phyloP scores from a whole-genome alignment of 2,888 invertebrate species.

The Troglohyphantes excavatus region DNA sequence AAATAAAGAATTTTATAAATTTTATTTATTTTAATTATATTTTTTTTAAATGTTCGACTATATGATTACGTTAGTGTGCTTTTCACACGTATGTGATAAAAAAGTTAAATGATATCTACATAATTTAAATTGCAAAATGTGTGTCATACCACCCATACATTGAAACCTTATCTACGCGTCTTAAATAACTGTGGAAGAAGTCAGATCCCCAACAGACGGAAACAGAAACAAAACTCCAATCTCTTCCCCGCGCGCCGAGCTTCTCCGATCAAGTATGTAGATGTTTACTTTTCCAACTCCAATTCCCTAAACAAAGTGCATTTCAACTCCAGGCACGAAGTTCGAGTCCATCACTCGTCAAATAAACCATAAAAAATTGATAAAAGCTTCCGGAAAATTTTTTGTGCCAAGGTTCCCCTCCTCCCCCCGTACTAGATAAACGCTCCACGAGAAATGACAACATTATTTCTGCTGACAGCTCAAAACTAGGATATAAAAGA shows the following conservation, averaged over 20 bases:
- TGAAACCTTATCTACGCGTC: too few species aligned
- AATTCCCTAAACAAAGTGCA: conserved; percentile 45
- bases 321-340: conserved; percentile 29
- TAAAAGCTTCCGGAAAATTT: conserved; percentile 38
- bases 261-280: conserved; percentile 5
- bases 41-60: too few species aligned
- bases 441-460: conserved; percentile 66
- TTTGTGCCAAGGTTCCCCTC: conserved; percentile 32
- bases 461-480: conserved; percentile 72
- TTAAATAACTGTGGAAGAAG: too few species aligned
- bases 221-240: not conserved
- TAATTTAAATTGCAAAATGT: too few species aligned
- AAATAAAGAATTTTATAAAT: too few species aligned
- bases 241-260: not conserved
- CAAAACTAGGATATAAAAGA: conserved; percentile 65
- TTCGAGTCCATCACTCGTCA: conserved; percentile 1
- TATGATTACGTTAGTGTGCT: too few species aligned
- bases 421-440: conserved; percentile 53
- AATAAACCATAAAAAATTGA: conserved; percentile 24
- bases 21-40: too few species aligned
- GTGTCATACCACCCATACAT: too few species aligned
- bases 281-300: conserved; percentile 23
- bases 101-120: too few species aligned
- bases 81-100: too few species aligned
- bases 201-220: not conserved